A percentile compares a stretch with the other conserved stretches of the same genome.
Conservation (phyloP, 2,797 vertebrate genomes). For the Epinephelus coioides region DNA sequence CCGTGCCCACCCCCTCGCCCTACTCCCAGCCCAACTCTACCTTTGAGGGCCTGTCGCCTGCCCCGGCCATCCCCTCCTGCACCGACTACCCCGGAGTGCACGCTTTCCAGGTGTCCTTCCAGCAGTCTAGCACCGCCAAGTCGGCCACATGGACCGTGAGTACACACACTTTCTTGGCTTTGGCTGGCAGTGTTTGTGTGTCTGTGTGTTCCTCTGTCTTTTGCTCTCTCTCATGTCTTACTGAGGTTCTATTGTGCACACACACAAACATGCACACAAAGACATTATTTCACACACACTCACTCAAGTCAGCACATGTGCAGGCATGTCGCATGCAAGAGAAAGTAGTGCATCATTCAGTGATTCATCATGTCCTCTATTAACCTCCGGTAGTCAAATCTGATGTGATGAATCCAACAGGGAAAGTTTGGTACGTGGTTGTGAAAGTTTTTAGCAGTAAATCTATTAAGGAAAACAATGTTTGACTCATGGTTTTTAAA, state of each 20-base stretch:
- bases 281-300: slow-evolving; percentile 45
- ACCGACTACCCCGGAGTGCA: slow-evolving; percentile 97
- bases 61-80: slow-evolving; percentile 97
- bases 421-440: background rate
- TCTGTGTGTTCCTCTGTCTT: background rate
- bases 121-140: slow-evolving; percentile 99
- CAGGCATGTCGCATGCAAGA: slow-evolving; percentile 55
- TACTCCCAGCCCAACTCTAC: slow-evolving; percentile 99
- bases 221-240: slow-evolving; percentile 11
- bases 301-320: slow-evolving; percentile 67
- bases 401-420: slow-evolving; percentile 15
- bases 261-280: slow-evolving; percentile 42
- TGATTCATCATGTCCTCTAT: slow-evolving; percentile 56
- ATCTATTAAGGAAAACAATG: background rate
- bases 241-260: slow-evolving; percentile 24
- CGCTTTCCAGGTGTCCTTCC: slow-evolving; percentile 98
- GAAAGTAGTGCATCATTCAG: slow-evolving; percentile 62
- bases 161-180: slow-evolving; percentile 70
- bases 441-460: background rate
- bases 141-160: slow-evolving; percentile 99
- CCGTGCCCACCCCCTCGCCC: slow-evolving; percentile 95
- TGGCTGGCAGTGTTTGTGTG: slow-evolving; percentile 5
- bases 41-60: slow-evolving; percentile 97
- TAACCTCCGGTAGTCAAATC: slow-evolving; percentile 38
- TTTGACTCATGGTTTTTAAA: background rate